Evolutionary conservation across 2,113 vertebrate genomes (phyloP).

Genomic region (Crotalus tigris): DNA sequence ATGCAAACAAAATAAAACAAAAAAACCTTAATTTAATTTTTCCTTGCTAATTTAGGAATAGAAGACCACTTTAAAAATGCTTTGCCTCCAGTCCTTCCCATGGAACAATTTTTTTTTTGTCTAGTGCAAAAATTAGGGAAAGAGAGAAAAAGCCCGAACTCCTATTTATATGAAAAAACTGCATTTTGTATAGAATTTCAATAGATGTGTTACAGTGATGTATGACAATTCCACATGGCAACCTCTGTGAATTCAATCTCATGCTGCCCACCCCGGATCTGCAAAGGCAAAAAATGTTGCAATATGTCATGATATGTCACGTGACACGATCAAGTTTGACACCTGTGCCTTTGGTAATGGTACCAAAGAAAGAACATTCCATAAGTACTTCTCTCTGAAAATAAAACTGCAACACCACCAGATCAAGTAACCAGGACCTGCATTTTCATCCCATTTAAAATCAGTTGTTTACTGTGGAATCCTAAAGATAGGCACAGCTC

Average conservation of each 20-base stretch:
- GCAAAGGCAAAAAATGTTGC: too few species aligned
- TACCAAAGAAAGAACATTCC: neutral
- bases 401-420: neutral
- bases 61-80: neutral
- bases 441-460: neutral
- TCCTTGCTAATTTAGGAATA: neutral
- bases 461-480: neutral
- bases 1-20: neutral
- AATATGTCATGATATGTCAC: too few species aligned
- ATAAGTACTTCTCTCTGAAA: neutral
- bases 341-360: too few species aligned
- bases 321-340: too few species aligned
- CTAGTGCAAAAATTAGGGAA: neutral
- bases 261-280: neutral
- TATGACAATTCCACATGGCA: neutral
- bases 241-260: neutral
- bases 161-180: neutral
- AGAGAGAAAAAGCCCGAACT: neutral
- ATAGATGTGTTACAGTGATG: neutral
- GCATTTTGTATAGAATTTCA: neutral
- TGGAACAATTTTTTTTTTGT: neutral
- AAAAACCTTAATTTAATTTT: neutral
- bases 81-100: neutral
- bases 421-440: neutral
- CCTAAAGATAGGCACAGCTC: neutral